phyloP scores from a whole-genome alignment of 2,113 vertebrate genomes.

The Aspidoscelis tigris region DNA sequence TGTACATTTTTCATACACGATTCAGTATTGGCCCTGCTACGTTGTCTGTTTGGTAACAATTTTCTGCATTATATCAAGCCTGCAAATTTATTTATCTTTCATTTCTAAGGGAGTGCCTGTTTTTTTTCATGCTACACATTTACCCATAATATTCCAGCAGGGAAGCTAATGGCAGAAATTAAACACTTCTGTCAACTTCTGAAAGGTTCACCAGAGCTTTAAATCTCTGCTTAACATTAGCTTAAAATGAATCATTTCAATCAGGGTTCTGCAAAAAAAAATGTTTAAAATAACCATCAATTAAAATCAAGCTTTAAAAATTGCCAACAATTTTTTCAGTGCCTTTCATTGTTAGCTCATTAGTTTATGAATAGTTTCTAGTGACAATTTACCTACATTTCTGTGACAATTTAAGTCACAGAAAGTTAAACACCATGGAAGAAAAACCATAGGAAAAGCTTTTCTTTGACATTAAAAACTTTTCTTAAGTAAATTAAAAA shows the following conservation, averaged over 20 bases:
- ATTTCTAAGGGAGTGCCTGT: conserved; percentile 13
- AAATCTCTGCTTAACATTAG: neutral
- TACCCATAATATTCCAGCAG: neutral
- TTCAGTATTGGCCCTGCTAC: neutral
- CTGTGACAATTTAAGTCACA: conserved; percentile 41
- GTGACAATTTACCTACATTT: conserved; percentile 51
- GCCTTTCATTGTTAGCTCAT: conserved; percentile 4
- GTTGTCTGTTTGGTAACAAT: neutral
- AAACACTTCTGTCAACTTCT: rapidly evolving
- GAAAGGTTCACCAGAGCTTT: neutral
- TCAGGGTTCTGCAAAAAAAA: neutral
- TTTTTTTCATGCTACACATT: neutral
- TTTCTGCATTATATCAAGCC: conserved; percentile 6
- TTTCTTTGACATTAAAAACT: conserved; percentile 56
- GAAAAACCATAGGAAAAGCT: conserved; percentile 60
- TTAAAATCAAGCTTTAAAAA: conserved; percentile 28
- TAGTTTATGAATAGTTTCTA: conserved; percentile 30
- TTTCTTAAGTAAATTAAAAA: conserved; percentile 56
- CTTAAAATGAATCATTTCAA: neutral
- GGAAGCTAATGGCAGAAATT: neutral
- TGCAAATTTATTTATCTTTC: neutral
- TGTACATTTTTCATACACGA: conserved; percentile 13
- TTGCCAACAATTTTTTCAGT: no score
- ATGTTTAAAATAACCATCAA: conserved; percentile 1
- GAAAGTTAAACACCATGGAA: conserved; percentile 62